These are phyloP conservation scores for Mylabris phalerata DNA, from an alignment of 1,140 invertebrate genomes.

Conservation along the genomic window DNA sequence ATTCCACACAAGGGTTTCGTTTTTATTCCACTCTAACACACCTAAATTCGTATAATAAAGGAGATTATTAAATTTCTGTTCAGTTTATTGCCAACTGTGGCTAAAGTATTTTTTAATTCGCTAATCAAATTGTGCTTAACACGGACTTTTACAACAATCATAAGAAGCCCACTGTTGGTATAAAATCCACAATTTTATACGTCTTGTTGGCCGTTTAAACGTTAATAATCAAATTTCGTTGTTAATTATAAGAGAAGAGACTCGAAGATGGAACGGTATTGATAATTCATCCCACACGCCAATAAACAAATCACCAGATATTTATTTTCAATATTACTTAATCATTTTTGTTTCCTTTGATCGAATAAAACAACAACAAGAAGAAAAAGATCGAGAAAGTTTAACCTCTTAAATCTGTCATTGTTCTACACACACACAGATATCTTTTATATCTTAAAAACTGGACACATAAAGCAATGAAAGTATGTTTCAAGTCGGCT, in stretches of 20 bases:
- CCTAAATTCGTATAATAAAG: too few relatives aligned
- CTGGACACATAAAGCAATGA: constrained; percentile 7
- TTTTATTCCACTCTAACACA: constrained; percentile 11
- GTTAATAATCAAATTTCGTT: too few relatives aligned
- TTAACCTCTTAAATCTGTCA: constrained; percentile 16
- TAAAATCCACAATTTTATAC: too few relatives aligned
- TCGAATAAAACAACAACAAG: too few relatives aligned
- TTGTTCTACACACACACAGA: neutral
- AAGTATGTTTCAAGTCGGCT: constrained; percentile 3
- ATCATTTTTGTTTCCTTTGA: too few relatives aligned
- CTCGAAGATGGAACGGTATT: neutral
- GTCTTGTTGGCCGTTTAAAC: too few relatives aligned
- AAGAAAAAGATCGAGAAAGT: constrained; percentile 13
- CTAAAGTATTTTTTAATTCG: constrained; percentile 7
- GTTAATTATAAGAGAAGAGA: too few relatives aligned
- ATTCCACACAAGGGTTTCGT: constrained; percentile 23
- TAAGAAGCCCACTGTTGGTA: too few relatives aligned
- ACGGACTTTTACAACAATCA: too few relatives aligned
- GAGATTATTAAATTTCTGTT: constrained; percentile 1
- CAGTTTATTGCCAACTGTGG: neutral
- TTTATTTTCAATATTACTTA: too few relatives aligned
- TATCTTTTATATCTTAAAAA: constrained; percentile 1
- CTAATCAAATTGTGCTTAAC: neutral
- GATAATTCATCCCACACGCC: constrained; percentile 7
- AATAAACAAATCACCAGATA: constrained; percentile 9